Percentiles rank a stretch among this genome's conserved stretches.
Evolutionary conservation across 2,888 invertebrate genomes (phyloP).

Genomic region (Arctia plantaginis): DNA sequence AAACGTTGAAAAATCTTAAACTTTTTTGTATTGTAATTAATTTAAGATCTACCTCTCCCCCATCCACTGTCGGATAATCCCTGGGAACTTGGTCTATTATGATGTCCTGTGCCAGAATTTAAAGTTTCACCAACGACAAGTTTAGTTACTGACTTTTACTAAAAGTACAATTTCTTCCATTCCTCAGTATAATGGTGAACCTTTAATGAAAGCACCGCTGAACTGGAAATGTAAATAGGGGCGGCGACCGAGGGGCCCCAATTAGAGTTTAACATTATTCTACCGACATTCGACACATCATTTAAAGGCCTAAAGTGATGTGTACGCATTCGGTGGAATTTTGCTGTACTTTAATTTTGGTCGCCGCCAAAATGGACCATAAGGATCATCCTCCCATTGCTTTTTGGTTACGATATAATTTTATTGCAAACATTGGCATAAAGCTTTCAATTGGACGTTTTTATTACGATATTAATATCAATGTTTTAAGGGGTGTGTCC

Average conservation of each 20-base stretch:
- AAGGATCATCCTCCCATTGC: slow-evolving; percentile 73
- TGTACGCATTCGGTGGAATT: slow-evolving; percentile 76
- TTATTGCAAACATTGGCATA: slow-evolving; percentile 66
- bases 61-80: slow-evolving; percentile 71
- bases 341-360: slow-evolving; percentile 74
- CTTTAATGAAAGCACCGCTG: slow-evolving; percentile 64
- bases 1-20: slow-evolving; percentile 80
- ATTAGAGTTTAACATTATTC: slow-evolving; percentile 72
- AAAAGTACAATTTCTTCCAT: slow-evolving; percentile 8
- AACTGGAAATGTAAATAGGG: slow-evolving; percentile 71
- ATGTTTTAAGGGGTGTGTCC: slow-evolving; percentile 74
- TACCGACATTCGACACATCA: slow-evolving; percentile 74
- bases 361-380: slow-evolving; percentile 75
- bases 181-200: slow-evolving; percentile 49
- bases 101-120: slow-evolving; percentile 68
- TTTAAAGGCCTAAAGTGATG: slow-evolving; percentile 85
- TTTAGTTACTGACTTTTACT: slow-evolving; percentile 27
- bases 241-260: slow-evolving; percentile 81
- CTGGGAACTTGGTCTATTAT: slow-evolving; percentile 69
- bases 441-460: slow-evolving; percentile 69
- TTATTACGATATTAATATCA: slow-evolving; percentile 67
- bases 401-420: slow-evolving; percentile 35
- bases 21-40: slow-evolving; percentile 78
- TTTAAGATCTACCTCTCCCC: slow-evolving; percentile 62
- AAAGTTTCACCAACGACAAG: slow-evolving; percentile 59